These are phyloP conservation scores for Sphaerophoria rueppellii DNA, from an alignment of 2,888 invertebrate species.

Conservation along the genomic window DNA sequence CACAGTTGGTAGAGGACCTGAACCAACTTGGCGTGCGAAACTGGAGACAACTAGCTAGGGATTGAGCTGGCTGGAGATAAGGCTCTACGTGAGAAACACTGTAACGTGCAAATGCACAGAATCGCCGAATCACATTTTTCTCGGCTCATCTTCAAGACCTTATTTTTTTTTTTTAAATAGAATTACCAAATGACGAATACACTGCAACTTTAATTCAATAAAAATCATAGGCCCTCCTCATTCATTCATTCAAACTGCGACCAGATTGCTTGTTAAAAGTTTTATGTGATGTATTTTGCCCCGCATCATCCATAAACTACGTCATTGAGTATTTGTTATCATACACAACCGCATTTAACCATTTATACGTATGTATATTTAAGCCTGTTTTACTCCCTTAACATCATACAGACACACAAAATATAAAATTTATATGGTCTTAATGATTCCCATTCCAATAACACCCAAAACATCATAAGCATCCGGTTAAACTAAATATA, in stretches of 20 bases:
- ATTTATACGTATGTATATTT: background rate
- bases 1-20: no score
- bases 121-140: no score
- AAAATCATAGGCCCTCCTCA: background rate
- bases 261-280: constrained; percentile 51
- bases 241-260: constrained; percentile 33
- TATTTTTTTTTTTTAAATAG: no score
- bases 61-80: no score
- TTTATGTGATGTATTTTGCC: constrained; percentile 52
- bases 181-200: background rate
- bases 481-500: constrained; percentile 59
- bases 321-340: constrained; percentile 42
- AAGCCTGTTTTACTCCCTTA: constrained; percentile 21
- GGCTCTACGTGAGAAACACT: no score
- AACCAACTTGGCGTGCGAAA: no score
- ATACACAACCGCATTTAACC: constrained; percentile 11
- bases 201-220: background rate
- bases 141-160: no score
- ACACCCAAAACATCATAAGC: constrained; percentile 46
- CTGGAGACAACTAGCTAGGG: no score
- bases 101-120: no score
- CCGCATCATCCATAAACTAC: background rate
- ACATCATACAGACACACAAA: constrained; percentile 3
- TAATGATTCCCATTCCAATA: constrained; percentile 60
- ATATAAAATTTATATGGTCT: constrained; percentile 1